Percentiles rank a stretch among this genome's conserved stretches.
Conservation (phyloP, 2,797 vertebrate species). For the Neosalanx taihuensis region DNA sequence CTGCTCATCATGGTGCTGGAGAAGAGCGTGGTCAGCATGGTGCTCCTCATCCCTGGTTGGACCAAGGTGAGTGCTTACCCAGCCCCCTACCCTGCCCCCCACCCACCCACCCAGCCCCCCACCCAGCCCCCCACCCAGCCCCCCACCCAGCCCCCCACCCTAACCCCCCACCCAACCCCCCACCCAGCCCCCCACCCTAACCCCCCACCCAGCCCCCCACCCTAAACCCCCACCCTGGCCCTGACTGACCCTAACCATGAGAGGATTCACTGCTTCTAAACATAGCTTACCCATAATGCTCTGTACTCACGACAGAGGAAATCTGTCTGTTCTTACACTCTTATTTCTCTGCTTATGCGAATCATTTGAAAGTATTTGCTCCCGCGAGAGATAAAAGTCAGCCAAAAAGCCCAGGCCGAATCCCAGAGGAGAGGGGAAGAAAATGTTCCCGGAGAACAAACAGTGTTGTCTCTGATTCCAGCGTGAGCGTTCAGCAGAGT, state of each 20-base stretch:
- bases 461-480: background rate
- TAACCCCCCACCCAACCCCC: too few species aligned
- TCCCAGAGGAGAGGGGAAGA: slow-evolving; percentile 11
- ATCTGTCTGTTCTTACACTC: too few species aligned
- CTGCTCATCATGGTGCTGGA: slow-evolving; percentile 80
- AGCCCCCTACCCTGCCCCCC: slow-evolving; percentile 7
- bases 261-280: background rate
- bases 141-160: background rate
- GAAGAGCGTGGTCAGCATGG: slow-evolving; percentile 72
- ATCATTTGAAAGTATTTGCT: background rate
- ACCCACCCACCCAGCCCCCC: too few species aligned
- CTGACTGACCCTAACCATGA: background rate
- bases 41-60: slow-evolving; percentile 76
- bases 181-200: too few species aligned
- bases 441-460: background rate
- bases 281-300: too few species aligned
- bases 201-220: too few species aligned
- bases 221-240: too few species aligned
- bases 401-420: background rate
- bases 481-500: slow-evolving; percentile 6
- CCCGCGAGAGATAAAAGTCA: slow-evolving; percentile 4
- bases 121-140: background rate
- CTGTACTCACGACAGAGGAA: too few species aligned
- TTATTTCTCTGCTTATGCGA: too few species aligned
- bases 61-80: slow-evolving; percentile 62